phyloP scores from a whole-genome alignment of 2,888 invertebrate species.

The Metopia argyrocephala region DNA sequence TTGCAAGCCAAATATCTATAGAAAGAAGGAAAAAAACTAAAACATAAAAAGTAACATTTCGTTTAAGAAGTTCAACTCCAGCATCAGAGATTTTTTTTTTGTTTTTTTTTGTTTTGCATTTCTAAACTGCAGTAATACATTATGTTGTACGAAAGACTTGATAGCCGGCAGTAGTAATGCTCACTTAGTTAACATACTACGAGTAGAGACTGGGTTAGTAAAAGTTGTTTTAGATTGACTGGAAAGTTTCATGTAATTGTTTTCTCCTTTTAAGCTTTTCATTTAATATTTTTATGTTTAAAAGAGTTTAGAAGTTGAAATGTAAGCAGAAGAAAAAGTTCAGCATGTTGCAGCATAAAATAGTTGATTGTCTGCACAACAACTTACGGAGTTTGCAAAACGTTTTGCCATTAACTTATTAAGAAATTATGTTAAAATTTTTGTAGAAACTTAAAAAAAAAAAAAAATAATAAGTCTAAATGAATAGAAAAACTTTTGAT shows the following conservation, averaged over 20 bases:
- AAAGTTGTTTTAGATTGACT: conserved; percentile 23
- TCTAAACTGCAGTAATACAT: background rate
- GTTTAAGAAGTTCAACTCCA: conserved; percentile 55
- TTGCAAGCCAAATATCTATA: too few species aligned
- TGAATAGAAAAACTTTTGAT: background rate
- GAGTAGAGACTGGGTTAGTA: conserved; percentile 3
- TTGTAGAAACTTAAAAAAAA: background rate
- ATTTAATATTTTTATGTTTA: background rate
- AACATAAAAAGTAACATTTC: conserved; percentile 42
- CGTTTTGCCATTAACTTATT: conserved; percentile 38
- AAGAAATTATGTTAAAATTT: background rate
- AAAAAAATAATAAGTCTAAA: background rate
- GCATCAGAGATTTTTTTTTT: conserved; percentile 33
- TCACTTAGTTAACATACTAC: conserved; percentile 11
- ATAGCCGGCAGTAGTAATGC: conserved; percentile 24
- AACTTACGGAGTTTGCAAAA: background rate
- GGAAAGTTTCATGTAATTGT: conserved; percentile 18
- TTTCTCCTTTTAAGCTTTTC: background rate
- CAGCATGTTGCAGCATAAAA: conserved; percentile 33
- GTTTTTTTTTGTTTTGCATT: background rate
- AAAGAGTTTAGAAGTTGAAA: background rate
- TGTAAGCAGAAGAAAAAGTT: conserved; percentile 19
- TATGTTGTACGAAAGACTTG: background rate
- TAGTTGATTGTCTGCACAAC: background rate
- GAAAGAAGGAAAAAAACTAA: conserved; percentile 33